Evolutionary conservation across 1,140 invertebrate species (phyloP), one percentile per base, ranked within the genome.

Genomic region (Megalopta genalis): DNA sequence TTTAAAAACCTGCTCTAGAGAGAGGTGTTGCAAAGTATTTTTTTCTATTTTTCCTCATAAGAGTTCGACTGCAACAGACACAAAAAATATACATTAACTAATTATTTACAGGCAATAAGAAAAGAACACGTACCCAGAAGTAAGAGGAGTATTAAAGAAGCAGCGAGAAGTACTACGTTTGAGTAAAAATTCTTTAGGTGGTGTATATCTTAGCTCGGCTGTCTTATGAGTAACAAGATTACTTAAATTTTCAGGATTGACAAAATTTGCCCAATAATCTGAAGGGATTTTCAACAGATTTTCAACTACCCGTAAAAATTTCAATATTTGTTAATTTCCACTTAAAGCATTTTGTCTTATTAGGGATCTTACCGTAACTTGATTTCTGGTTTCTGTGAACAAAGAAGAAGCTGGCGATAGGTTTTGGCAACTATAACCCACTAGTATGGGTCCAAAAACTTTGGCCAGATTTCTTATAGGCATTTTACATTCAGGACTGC

Each of bases 391-490:
- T 86, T 96, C 95, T 32, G 89, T 93, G 9, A 96, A 92, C 90
- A 97, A 94, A 63, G 94, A n/a, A n/a, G n/a, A 93, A 76, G 94
- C 93, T 2, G 94, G 93, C 82, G 95, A 94, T 0, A 95, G 95
- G 84, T 97, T 94, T 2, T 94, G 90, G 18, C 92, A 94, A 1
- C 97, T 98, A 87, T 96, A 97, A 0, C 97, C 97, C 54, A 98
- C 95, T 65, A 98, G 93, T 4, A 97, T 98, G 5, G 97, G 97
- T 8, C 97, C 97, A 92, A 98, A 97, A 16, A 98, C 94, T 89
- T 95, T 96, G 0, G 97, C 95, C 23, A 98, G 93, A 93, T 97
- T 98, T 32, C 92, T 92, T 16, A 95, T 92, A 1, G 96, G 95
- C 97, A 98, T 98, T 91, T 96, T 96, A 69, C 96, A 96, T 39